A percentile compares a stretch with the other conserved stretches of the same genome.
Evolutionary conservation across 2,113 vertebrate genomes (phyloP).

Genomic region (Mesoclemmys tuberculata): DNA sequence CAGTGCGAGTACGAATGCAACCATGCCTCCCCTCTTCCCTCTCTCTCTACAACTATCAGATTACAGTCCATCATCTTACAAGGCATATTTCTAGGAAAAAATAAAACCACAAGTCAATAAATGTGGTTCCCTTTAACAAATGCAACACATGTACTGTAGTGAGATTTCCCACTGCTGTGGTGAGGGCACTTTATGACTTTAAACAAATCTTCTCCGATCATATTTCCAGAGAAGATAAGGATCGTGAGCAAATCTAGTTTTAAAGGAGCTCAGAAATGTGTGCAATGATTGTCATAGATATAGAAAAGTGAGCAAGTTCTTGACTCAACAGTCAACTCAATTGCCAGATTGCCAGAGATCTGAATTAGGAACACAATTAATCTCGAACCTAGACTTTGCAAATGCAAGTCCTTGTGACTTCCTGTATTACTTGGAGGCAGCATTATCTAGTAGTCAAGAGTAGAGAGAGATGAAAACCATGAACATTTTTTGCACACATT

Average conservation of each 20-base stretch:
- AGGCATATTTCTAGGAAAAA: slow-evolving; percentile 19
- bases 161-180: slow-evolving; percentile 1
- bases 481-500: background rate
- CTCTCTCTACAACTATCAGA: slow-evolving; percentile 36
- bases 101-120: slow-evolving; percentile 22
- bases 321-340: slow-evolving; percentile 56
- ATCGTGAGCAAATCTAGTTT: slow-evolving; percentile 43
- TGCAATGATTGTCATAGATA: slow-evolving; percentile 47
- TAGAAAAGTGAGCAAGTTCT: slow-evolving; percentile 55
- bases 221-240: background rate
- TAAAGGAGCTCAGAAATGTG: slow-evolving; percentile 46
- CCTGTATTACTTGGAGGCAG: slow-evolving; percentile 2
- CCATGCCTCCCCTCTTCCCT: background rate
- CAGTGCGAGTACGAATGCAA: background rate
- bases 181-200: slow-evolving; percentile 22
- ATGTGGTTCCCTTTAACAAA: slow-evolving; percentile 22
- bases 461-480: background rate
- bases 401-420: slow-evolving; percentile 45
- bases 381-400: slow-evolving; percentile 61
- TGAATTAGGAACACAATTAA: slow-evolving; percentile 68
- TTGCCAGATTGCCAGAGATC: slow-evolving; percentile 61
- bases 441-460: slow-evolving; percentile 34
- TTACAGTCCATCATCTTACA: slow-evolving; percentile 29
- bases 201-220: slow-evolving; percentile 3
- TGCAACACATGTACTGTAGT: background rate